Conservation (phyloP, 2,113 vertebrate genomes). For the Ictidomys tridecemlineatus region DNA sequence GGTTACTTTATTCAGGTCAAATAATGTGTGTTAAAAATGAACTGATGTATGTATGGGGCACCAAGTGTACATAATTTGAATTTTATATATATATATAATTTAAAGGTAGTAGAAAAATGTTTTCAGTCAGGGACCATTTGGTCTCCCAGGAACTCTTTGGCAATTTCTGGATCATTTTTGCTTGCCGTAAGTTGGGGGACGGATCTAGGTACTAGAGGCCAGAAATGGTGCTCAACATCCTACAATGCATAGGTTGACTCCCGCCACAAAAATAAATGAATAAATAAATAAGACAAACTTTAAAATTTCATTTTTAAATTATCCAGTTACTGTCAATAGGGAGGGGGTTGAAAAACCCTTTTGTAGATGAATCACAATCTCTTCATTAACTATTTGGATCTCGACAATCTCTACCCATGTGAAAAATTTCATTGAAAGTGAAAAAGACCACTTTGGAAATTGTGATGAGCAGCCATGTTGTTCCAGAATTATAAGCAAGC, state of each 20-base stretch:
- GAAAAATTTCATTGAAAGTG: neutral
- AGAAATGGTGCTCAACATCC: neutral
- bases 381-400: neutral
- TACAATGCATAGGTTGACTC: neutral
- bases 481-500: neutral
- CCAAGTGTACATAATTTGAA: neutral
- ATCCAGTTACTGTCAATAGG: neutral
- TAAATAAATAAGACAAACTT: too few relatives aligned
- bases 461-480: neutral
- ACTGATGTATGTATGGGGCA: neutral
- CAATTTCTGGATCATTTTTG: neutral
- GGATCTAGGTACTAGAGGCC: neutral
- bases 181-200: neutral
- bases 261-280: neutral
- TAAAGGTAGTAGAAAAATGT: neutral
- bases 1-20: neutral
- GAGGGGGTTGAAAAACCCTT: neutral
- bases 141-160: neutral
- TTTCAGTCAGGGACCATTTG: neutral
- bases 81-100: neutral
- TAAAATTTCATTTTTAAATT: too few relatives aligned
- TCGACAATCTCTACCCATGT: neutral
- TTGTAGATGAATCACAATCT: neutral
- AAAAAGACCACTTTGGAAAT: constrained; percentile 22
- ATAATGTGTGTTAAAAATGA: neutral